Evolutionary conservation across 2,888 invertebrate genomes (phyloP), one percentile per base, ranked within the genome.

Genomic region (Sinodicranocentrus sp.): DNA sequence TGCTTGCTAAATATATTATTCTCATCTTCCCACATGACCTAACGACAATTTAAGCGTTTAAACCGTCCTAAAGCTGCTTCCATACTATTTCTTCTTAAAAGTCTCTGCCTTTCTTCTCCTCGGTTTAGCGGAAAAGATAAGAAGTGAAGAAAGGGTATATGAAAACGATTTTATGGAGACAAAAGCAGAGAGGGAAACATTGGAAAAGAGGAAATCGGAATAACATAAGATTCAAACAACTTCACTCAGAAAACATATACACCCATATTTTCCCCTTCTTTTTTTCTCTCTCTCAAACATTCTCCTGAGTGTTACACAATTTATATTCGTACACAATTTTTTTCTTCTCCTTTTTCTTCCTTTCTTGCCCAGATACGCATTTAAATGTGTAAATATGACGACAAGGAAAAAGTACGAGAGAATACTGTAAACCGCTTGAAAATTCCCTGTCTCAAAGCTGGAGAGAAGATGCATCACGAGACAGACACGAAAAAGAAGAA

Each of bases 311-410:
- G n/a, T 33, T 33, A 52, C 52, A 43, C 43, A 43, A 43, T 43
- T 6, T 13, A 43, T 13, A 43, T 10, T 43, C 13, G n/a, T 52
- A 15, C 52, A 52, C 15, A 52, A 33, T 33, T 33, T 33, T 33
- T 39, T 43, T 65, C 23, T 17, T 39, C 63, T 63, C 28, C 25
- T 5, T 61, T 15, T 15, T 25, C 25, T 61, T n/a, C 33, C 33
- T 33, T 10, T 33, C 33, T 10, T 33, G 33, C 33, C n/a, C 13
- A 48, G 6, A 15, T 15, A 48, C 61, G 17, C 54, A 67, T 72
- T 68, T 73, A 57, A 82, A 82, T 63, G 79, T 72, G 79, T 72
- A 80, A 80, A 80, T 72, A 80, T 80, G 79, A 80, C 65, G 79
- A 80, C 72, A 80, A 72, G 44, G 70, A 76, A 52, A 76, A 54